Evolutionary conservation across 2,113 vertebrate genomes (phyloP).

Genomic region (Alethe castanea): DNA sequence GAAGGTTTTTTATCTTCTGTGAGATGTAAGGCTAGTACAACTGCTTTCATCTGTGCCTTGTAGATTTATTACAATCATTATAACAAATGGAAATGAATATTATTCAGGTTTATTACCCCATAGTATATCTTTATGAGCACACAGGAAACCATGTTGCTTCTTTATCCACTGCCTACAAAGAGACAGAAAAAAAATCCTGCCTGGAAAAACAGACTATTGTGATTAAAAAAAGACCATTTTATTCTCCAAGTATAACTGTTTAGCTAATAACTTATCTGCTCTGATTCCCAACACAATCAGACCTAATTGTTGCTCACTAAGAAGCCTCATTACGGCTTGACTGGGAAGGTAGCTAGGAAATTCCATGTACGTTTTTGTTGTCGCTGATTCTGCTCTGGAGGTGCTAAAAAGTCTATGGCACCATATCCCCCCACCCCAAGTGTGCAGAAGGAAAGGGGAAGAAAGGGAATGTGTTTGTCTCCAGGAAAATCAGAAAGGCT

Average conservation of each 20-base stretch:
- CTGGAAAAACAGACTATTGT: conserved; percentile 23
- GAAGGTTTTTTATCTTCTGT: conserved; percentile 27
- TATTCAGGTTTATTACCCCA: conserved; percentile 51
- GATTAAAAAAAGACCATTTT: conserved; percentile 58
- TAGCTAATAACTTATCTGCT: conserved; percentile 62
- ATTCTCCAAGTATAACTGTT: conserved; percentile 60
- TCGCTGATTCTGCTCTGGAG: not conserved
- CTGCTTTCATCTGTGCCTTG: conserved; percentile 46
- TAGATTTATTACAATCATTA: conserved; percentile 63
- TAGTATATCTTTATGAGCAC: conserved; percentile 45
- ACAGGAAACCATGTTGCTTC: conserved; percentile 43
- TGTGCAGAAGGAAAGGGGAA: not conserved
- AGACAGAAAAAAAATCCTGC: conserved; percentile 41
- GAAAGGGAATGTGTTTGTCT: not conserved
- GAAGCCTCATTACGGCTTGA: not conserved
- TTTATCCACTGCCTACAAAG: conserved; percentile 37
- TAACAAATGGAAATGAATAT: conserved; percentile 55
- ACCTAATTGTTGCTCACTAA: conserved; percentile 44
- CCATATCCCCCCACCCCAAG: not conserved
- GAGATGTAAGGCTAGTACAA: conserved; percentile 31
- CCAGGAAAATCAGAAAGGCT: not conserved
- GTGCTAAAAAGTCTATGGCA: not conserved
- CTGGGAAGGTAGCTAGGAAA: conserved; percentile 15
- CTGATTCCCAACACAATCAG: conserved; percentile 66
- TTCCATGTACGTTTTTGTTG: not conserved